These are phyloP conservation scores for Anoura caudifer DNA, from an alignment of 2,113 vertebrate genomes.

Conservation along the genomic window DNA sequence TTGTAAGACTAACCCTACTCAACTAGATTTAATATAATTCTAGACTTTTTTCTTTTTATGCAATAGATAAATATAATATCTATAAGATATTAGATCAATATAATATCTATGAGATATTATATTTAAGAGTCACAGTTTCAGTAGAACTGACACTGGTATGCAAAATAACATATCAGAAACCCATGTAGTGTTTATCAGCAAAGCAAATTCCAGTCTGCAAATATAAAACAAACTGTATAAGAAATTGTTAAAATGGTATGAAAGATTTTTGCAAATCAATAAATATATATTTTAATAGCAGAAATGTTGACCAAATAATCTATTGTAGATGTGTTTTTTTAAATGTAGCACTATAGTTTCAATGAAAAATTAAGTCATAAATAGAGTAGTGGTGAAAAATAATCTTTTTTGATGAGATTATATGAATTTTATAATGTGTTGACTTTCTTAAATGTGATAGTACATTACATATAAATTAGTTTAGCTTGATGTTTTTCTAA, in stretches of 20 bases:
- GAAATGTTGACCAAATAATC: not conserved
- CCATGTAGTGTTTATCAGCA: not conserved
- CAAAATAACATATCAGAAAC: not conserved
- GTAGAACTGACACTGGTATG: not conserved
- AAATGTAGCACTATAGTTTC: not conserved
- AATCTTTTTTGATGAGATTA: not conserved
- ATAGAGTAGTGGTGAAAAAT: not conserved
- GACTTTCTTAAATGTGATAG: not conserved
- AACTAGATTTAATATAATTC: not conserved
- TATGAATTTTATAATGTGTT: constrained; percentile 6
- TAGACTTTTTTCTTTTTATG: not conserved
- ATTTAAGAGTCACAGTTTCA: not conserved
- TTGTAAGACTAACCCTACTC: not conserved
- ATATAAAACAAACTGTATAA: not conserved
- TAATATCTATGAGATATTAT: not conserved
- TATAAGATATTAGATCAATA: no score
- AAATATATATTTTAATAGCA: not conserved
- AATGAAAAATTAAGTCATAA: constrained; percentile 15
- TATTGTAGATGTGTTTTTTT: not conserved
- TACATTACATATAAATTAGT: not conserved
- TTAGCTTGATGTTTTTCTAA: not conserved
- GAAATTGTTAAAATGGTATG: not conserved
- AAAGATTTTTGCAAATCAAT: not conserved
- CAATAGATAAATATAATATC: not conserved
- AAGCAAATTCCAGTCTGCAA: not conserved